Evolutionary conservation across 1,140 invertebrate genomes (phyloP).

Genomic region (Achatina immaculata): DNA sequence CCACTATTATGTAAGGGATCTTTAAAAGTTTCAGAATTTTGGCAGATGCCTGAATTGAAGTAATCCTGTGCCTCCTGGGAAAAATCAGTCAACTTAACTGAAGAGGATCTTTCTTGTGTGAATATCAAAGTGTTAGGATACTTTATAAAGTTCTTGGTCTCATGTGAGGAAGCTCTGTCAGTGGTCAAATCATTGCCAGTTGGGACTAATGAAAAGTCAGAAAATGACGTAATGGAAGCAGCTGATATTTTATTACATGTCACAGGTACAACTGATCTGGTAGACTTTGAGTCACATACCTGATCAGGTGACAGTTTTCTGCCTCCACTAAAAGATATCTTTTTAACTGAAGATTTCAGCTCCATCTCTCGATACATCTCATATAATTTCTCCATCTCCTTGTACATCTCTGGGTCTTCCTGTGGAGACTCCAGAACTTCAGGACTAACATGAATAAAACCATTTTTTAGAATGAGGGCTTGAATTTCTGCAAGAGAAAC

Average conservation of each 20-base stretch:
- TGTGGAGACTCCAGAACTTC: constrained; percentile 54
- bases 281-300: background rate
- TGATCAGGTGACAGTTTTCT: background rate
- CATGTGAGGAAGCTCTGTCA: background rate
- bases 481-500: constrained; percentile 60
- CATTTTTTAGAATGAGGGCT: constrained; percentile 54
- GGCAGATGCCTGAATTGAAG: constrained; percentile 35
- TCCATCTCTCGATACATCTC: constrained; percentile 59
- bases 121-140: constrained; percentile 1
- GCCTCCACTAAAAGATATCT: background rate
- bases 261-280: too few species aligned
- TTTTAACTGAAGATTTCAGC: constrained; percentile 32
- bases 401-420: constrained; percentile 62
- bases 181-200: background rate
- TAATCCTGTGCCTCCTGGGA: background rate
- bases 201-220: too few species aligned
- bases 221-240: too few species aligned
- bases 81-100: background rate
- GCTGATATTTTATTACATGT: too few species aligned
- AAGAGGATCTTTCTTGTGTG: background rate
- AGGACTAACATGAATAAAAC: constrained; percentile 42
- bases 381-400: constrained; percentile 63
- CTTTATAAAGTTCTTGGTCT: constrained; percentile 3
- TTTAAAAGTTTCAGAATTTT: constrained; percentile 8
- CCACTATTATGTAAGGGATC: too few species aligned